phyloP scores from a whole-genome alignment of 35 echinoderm and acorn worm genomes.

The Eucidaris tribuloides region DNA sequence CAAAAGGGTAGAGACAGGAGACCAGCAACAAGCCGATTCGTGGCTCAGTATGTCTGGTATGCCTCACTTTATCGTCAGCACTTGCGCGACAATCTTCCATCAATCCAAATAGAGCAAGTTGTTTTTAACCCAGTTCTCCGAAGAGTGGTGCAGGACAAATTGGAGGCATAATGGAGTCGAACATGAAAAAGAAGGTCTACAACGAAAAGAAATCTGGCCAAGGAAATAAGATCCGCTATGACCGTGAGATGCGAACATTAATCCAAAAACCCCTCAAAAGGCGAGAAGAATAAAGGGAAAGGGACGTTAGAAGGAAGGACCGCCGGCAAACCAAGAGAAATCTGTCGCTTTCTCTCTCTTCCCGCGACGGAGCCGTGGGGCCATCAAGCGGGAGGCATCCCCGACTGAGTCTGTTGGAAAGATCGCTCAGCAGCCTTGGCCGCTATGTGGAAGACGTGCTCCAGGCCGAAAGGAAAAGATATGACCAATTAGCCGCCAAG shows the following conservation, averaged over 20 bases:
- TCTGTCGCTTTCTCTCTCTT: conserved; percentile 92
- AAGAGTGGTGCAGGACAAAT: conserved; percentile 74
- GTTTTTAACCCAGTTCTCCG: conserved; percentile 90
- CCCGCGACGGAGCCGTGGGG: conserved; percentile 78
- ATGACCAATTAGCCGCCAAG: conserved; percentile 69
- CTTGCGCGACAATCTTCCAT: conserved; percentile 14
- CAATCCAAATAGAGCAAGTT: conserved; percentile 38
- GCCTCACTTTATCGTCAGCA: conserved; percentile 87
- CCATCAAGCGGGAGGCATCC: conserved; percentile 55
- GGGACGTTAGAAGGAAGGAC: conserved; percentile 70
- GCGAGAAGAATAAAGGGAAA: conserved; percentile 35
- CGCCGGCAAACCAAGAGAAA: conserved; percentile 89
- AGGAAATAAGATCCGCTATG: conserved; percentile 80
- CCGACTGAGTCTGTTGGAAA: conserved; percentile 74
- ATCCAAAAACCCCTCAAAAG: conserved; percentile 63
- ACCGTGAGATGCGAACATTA: conserved; percentile 80
- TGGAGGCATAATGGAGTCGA: conserved; percentile 81
- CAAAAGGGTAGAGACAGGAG: conserved; percentile 50
- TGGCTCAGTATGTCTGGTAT: conserved; percentile 85
- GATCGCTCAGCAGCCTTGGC: conserved; percentile 77
- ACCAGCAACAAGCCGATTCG: conserved; percentile 82
- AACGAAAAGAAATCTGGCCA: conserved; percentile 51
- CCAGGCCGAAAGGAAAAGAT: conserved; percentile 52
- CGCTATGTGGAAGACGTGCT: conserved; percentile 75
- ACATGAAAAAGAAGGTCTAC: conserved; percentile 70